These are phyloP conservation scores for Ditylenchus weischeri DNA, from an alignment of 2,888 invertebrate genomes.

Conservation along the genomic window DNA sequence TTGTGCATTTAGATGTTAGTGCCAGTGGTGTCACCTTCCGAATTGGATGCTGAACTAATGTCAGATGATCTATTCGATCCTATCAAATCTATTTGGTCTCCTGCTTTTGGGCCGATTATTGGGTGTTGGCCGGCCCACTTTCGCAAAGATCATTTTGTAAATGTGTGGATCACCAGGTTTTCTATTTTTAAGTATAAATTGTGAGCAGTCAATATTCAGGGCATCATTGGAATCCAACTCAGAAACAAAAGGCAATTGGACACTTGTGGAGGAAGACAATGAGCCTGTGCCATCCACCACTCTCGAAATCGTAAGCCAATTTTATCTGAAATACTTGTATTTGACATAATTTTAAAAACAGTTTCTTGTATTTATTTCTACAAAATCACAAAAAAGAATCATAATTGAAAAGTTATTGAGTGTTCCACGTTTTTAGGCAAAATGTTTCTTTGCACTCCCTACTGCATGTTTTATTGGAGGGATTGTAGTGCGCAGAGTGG, in stretches of 20 bases:
- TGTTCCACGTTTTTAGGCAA: neutral
- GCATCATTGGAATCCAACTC: neutral
- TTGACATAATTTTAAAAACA: too few species aligned
- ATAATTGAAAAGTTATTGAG: too few species aligned
- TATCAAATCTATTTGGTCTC: slow-evolving; percentile 3
- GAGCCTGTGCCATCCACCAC: neutral
- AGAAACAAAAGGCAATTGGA: neutral
- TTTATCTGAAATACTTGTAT: too few species aligned
- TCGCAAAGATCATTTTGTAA: neutral
- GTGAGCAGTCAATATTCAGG: neutral
- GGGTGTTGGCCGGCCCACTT: neutral
- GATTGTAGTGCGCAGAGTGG: neutral
- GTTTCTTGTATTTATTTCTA: too few species aligned
- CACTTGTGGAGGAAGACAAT: slow-evolving; percentile 1
- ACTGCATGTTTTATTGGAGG: neutral
- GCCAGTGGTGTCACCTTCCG: neutral
- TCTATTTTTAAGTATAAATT: neutral
- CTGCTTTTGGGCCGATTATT: neutral
- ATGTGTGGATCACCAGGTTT: slow-evolving; percentile 2
- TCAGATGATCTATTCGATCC: neutral
- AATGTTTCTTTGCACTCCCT: neutral
- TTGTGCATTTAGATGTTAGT: neutral
- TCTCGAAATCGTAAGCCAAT: too few species aligned
- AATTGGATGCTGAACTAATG: neutral
- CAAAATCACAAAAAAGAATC: too few species aligned